These are phyloP conservation scores for Temnothorax curvispinosus DNA, from an alignment of 1,140 invertebrate species.

Conservation along the genomic window DNA sequence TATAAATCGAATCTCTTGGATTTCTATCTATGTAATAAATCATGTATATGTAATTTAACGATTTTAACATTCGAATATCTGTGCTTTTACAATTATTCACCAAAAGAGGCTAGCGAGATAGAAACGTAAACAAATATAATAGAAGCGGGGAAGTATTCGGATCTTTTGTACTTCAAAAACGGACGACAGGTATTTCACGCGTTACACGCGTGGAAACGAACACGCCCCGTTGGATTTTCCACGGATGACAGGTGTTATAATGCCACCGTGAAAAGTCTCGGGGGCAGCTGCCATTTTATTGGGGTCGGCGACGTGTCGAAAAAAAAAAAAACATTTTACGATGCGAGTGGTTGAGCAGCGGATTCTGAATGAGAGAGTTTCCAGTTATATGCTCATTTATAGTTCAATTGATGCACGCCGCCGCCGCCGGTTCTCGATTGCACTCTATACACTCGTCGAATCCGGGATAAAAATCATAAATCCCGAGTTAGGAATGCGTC, in stretches of 20 bases:
- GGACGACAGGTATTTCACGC: constrained; percentile 41
- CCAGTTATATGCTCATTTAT: constrained; percentile 47
- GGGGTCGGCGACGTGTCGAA: constrained; percentile 36
- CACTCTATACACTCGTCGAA: background rate
- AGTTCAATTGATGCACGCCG: constrained; percentile 5
- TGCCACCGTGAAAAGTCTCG: constrained; percentile 56
- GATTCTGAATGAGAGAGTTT: constrained; percentile 21
- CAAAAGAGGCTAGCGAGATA: background rate
- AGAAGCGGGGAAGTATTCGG: background rate
- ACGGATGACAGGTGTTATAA: constrained; percentile 51
- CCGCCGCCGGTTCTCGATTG: background rate
- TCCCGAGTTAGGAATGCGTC: background rate
- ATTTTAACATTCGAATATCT: background rate
- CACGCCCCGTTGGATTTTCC: constrained; percentile 44
- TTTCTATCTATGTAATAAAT: background rate
- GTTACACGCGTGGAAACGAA: constrained; percentile 36
- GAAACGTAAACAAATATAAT: constrained; percentile 3
- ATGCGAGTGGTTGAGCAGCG: constrained; percentile 27
- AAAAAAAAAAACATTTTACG: constrained; percentile 35
- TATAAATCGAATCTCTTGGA: background rate
- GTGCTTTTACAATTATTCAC: background rate
- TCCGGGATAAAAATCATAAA: constrained; percentile 9
- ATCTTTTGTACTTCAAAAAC: background rate
- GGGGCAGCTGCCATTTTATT: constrained; percentile 58
- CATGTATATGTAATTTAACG: too few species aligned